Evolutionary conservation across 2,113 vertebrate species (phyloP).

Genomic region (Ciconia stormi): DNA sequence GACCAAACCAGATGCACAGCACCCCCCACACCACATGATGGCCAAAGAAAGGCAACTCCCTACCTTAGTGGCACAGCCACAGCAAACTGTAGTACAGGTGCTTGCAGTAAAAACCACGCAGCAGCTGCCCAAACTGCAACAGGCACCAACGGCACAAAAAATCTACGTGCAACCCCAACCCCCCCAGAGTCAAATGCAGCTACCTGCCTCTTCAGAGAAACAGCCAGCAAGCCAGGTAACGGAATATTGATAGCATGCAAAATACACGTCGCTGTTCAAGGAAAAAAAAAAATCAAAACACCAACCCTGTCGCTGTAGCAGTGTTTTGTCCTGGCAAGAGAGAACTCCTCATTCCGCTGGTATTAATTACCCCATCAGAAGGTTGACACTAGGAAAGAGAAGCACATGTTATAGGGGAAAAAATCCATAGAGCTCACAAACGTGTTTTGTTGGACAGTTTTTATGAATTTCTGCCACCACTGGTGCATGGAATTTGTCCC

Average conservation of each 20-base stretch:
- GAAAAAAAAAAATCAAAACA: constrained; percentile 43
- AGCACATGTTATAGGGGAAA: constrained; percentile 34
- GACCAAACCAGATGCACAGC: constrained; percentile 75
- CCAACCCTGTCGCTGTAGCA: constrained; percentile 54
- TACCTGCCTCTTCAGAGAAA: constrained; percentile 89
- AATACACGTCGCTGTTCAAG: constrained; percentile 70
- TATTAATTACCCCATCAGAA: constrained; percentile 51
- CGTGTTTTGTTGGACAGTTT: constrained; percentile 53
- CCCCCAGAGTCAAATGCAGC: constrained; percentile 88
- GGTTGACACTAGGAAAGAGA: constrained; percentile 63
- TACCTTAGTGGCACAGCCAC: constrained; percentile 79
- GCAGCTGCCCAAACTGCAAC: constrained; percentile 94
- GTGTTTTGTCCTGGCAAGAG: constrained; percentile 71
- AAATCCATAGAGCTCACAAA: constrained; percentile 30
- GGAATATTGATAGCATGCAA: constrained; percentile 73
- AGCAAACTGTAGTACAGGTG: constrained; percentile 85
- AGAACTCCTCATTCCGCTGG: constrained; percentile 61
- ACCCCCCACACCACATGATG: constrained; percentile 74
- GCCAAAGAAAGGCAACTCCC: constrained; percentile 83
- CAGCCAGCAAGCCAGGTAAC: constrained; percentile 86
- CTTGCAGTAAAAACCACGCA: constrained; percentile 83
- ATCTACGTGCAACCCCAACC: constrained; percentile 89
- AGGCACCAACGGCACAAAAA: constrained; percentile 93
- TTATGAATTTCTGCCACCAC: constrained; percentile 57
- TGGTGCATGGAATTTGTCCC: constrained; percentile 53